Percentiles rank a stretch among this genome's conserved stretches.
Conservation (phyloP, 2,888 invertebrate genomes). For the Augiades crinisus region DNA sequence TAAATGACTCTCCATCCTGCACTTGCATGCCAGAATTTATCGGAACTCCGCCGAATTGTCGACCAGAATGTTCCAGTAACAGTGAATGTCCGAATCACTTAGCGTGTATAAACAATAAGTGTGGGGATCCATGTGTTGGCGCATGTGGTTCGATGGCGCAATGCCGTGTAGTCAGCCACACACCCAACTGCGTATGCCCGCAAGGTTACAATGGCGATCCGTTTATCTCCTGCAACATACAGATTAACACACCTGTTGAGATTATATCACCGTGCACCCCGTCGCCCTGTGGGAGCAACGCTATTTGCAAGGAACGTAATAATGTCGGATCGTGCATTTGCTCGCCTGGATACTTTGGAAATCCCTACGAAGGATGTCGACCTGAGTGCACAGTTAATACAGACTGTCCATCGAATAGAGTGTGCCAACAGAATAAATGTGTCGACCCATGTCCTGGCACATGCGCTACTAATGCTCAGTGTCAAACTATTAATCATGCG, state of each 20-base stretch:
- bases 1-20: constrained; percentile 84
- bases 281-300: constrained; percentile 88
- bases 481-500: constrained; percentile 86
- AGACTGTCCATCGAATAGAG: constrained; percentile 86
- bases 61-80: constrained; percentile 88
- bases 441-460: constrained; percentile 88
- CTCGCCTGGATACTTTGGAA: constrained; percentile 83
- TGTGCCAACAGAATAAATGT: constrained; percentile 88
- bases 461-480: constrained; percentile 87
- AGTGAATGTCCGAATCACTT: constrained; percentile 85
- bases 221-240: constrained; percentile 82
- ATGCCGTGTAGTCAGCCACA: constrained; percentile 88
- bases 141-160: constrained; percentile 86
- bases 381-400: constrained; percentile 89
- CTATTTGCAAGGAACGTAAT: constrained; percentile 85
- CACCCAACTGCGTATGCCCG: constrained; percentile 85
- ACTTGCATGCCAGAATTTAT: constrained; percentile 85
- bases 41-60: constrained; percentile 86
- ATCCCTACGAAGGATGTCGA: constrained; percentile 85
- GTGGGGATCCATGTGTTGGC: constrained; percentile 86
- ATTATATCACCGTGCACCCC: constrained; percentile 83
- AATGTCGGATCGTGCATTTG: constrained; percentile 88
- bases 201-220: constrained; percentile 87
- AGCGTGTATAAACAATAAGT: constrained; percentile 87
- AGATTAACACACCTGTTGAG: constrained; percentile 60